Conservation (phyloP, 1,140 invertebrate genomes). For the Glossosoma conforme region DNA sequence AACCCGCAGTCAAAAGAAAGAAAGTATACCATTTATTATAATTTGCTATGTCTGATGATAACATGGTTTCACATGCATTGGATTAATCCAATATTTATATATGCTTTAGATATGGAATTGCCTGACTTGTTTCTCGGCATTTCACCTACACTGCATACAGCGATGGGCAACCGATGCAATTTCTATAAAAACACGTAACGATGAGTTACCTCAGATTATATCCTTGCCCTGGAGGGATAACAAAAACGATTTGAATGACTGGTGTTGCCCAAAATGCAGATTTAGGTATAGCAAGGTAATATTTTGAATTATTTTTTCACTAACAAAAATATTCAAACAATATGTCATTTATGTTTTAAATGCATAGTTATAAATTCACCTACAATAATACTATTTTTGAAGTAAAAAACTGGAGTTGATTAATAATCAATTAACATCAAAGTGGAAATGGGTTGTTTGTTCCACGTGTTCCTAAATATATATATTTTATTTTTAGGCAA, state of each 20-base stretch:
- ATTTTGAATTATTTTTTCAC: neutral
- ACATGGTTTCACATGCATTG: slow-evolving; percentile 15
- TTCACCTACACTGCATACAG: slow-evolving; percentile 87
- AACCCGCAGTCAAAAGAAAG: neutral
- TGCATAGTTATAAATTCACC: neutral
- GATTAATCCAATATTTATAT: neutral
- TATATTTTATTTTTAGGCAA: slow-evolving; percentile 29
- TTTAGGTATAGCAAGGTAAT: slow-evolving; percentile 63
- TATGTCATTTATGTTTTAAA: no score
- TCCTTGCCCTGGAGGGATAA: slow-evolving; percentile 42
- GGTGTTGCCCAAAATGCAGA: slow-evolving; percentile 86
- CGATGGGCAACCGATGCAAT: slow-evolving; percentile 90
- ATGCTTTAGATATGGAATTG: slow-evolving; percentile 73
- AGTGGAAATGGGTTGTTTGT: neutral
- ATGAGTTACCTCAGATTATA: slow-evolving; percentile 45
- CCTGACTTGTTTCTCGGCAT: slow-evolving; percentile 68
- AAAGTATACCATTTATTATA: neutral
- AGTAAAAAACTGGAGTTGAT: neutral
- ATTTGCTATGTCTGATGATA: neutral
- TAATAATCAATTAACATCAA: neutral
- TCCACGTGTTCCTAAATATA: neutral
- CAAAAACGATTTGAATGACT: slow-evolving; percentile 44
- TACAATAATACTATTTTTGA: neutral
- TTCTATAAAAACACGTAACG: slow-evolving; percentile 60
- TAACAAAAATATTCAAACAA: no score